Percentiles rank a stretch among this genome's conserved stretches.
Conservation (phyloP, 1,140 invertebrate species). For the Scaptomyza graminum region DNA sequence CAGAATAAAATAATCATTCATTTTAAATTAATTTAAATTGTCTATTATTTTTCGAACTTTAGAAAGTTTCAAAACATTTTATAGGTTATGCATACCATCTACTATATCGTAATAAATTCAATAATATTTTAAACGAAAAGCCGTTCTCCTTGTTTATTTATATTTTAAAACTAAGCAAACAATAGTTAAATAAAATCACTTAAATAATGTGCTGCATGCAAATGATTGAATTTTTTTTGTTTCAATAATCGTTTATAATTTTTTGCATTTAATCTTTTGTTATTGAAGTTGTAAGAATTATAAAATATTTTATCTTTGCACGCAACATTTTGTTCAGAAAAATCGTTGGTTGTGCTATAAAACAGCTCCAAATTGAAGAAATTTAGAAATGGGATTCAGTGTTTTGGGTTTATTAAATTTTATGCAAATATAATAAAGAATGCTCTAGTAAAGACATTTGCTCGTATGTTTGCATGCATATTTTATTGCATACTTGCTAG, state of each 20-base stretch:
- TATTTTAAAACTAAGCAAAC: too few relatives aligned
- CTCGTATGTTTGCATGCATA: constrained; percentile 62
- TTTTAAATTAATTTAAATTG: constrained; percentile 40
- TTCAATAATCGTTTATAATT: not conserved
- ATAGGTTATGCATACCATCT: not conserved
- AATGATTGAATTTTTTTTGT: not conserved
- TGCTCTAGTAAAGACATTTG: constrained; percentile 21
- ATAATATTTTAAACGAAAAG: not conserved
- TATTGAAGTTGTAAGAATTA: not conserved
- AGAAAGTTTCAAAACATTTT: not conserved
- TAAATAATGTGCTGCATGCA: not conserved
- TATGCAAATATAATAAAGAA: constrained; percentile 41
- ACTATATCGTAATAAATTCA: not conserved
- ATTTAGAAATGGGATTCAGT: constrained; percentile 30
- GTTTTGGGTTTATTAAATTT: constrained; percentile 37
- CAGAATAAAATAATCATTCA: constrained; percentile 9
- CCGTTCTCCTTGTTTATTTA: not conserved
- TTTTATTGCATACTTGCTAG: constrained; percentile 65
- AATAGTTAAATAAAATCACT: too few relatives aligned
- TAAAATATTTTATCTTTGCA: not conserved
- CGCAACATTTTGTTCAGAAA: not conserved
- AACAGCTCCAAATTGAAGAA: constrained; percentile 8
- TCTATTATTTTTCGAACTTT: constrained; percentile 8
- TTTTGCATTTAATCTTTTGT: not conserved
- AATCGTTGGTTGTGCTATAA: too few relatives aligned